Base-by-base conservation (phyloP, 2,888 invertebrate species). In the Volucella inanis region DNA sequence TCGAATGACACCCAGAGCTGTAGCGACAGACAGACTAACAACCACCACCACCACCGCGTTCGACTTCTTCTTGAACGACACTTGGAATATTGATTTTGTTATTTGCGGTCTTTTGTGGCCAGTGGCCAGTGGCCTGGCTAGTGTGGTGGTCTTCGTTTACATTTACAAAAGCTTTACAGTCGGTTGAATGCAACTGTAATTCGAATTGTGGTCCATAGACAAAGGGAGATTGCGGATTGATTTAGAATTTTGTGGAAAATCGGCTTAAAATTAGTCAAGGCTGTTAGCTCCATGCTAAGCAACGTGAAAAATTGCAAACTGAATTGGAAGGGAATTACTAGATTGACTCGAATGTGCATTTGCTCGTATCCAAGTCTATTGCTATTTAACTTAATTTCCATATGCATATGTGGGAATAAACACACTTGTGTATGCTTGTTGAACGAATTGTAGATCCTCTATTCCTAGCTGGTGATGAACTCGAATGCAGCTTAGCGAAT, bases 1-100 rank as follows among this genome's bases (percentile, higher is more conserved):
- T 83, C 67, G 74, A 74, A 70, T 57, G 67, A 74, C 8, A 64
- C 10, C 15, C 45, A 49, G 15, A 59, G 54, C 15, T 47, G 14
- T 31, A 39, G 15, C 31, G 43, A 52, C 39, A 22, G 41, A 75
- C 76, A 43, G 38, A 50, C 52, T 15, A 15, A 12, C 62, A 47
- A 38, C 65, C 49, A 15, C 54, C 15, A 59, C 70, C 39, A 67
- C 14, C 31, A 18, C 12, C 45, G 47, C 31, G 59, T 64, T 38
- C 65, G 11, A 14, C 57, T 1, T 41, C 31, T 55, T 55, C 70
- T 80, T 59, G 18, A 71, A 75, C 71, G 84, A 76, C 71, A 79
- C 74, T 80, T 71, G 41, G 31, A 72, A 57, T 84, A 84, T 84
- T 67, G 84, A 80, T 80, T 84, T 80, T 49, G 75, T 71, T 80